Conservation (phyloP, 2,797 vertebrate genomes). For the Takifugu ocellatus region DNA sequence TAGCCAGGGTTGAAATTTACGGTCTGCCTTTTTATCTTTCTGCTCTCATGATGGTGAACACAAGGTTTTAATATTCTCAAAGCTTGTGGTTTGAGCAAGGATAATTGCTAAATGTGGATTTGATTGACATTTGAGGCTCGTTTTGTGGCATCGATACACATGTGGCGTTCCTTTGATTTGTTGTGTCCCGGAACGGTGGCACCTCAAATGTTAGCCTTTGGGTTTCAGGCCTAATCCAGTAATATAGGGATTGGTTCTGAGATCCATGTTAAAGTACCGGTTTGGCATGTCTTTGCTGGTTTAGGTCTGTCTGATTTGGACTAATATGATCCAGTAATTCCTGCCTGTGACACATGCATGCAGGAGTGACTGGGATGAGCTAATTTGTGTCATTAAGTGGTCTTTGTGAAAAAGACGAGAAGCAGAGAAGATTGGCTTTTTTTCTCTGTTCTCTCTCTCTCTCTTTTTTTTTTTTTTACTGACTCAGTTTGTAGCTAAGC, state of each 20-base stretch:
- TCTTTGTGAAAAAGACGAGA: slow-evolving; percentile 31
- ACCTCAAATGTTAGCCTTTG: slow-evolving; percentile 59
- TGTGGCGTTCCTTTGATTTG: slow-evolving; percentile 69
- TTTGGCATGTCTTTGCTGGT: slow-evolving; percentile 34
- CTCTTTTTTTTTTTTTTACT: slow-evolving; percentile 28
- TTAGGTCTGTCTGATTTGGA: slow-evolving; percentile 20
- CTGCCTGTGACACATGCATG: slow-evolving; percentile 23
- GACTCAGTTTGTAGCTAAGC: slow-evolving; percentile 71
- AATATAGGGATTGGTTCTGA: slow-evolving; percentile 64
- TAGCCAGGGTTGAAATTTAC: slow-evolving; percentile 70
- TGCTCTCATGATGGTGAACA: slow-evolving; percentile 58
- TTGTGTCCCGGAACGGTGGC: slow-evolving; percentile 45
- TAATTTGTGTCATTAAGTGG: slow-evolving; percentile 28
- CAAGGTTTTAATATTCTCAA: slow-evolving; percentile 80
- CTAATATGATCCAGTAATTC: slow-evolving; percentile 26
- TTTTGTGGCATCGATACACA: slow-evolving; percentile 70
- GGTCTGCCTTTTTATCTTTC: slow-evolving; percentile 59
- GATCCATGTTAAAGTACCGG: slow-evolving; percentile 48
- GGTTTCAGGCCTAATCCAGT: slow-evolving; percentile 54
- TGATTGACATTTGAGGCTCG: slow-evolving; percentile 76
- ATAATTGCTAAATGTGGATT: slow-evolving; percentile 77
- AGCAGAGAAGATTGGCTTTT: slow-evolving; percentile 36
- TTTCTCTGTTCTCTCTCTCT: slow-evolving; percentile 4
- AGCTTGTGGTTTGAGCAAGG: slow-evolving; percentile 76
- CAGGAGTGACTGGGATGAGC: slow-evolving; percentile 26